Evolutionary conservation across 2,888 invertebrate genomes (phyloP), one percentile per base, ranked within the genome.

Genomic region (Thumatha senex): DNA sequence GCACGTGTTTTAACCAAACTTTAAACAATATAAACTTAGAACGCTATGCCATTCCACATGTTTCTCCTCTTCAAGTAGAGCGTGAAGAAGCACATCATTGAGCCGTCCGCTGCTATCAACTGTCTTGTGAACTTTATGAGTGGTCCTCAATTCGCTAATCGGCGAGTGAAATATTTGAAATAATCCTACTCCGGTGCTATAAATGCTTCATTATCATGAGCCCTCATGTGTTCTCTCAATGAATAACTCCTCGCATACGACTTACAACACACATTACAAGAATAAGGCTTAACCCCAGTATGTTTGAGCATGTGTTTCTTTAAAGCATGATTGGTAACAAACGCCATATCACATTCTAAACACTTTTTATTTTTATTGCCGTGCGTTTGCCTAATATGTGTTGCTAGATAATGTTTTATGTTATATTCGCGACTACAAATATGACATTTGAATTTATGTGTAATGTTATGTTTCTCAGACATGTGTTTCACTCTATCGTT

Each of bases 271-370:
- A 87, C 56, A 7, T 57, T 63, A 58, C 92, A 92, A 12, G 76
- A 67, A 52, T 72, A 89, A 1, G 86, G 84, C 49, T 88, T 89
- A 1, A 80, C 68, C 0, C 86, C 88, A 0, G 80, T 78, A 55
- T 92, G 92, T 45, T 84, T 87, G 14, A 84, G 63, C 86, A 89
- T 86, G 51, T 92, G 92, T 39, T 87, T 87, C 46, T 89, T 91
- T 34, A 92, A 69, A 2, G 86, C 86, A 55, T 90, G 86, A 44
- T 90, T 91, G 0, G 86, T 85, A 45, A 86, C 86, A 62, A 92
- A 93, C 14, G 88, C 89, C 78, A 90, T 91, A 0, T 81, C 81
- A 59, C 93, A 93, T 11, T 89, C 83, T 0, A 65, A 42, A 55
- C 92, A 92, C 63, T 80, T 92, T 65, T 83, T 92, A 72, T 81